phyloP scores from a whole-genome alignment of 2,888 invertebrate species.

The Nycteola revayana region DNA sequence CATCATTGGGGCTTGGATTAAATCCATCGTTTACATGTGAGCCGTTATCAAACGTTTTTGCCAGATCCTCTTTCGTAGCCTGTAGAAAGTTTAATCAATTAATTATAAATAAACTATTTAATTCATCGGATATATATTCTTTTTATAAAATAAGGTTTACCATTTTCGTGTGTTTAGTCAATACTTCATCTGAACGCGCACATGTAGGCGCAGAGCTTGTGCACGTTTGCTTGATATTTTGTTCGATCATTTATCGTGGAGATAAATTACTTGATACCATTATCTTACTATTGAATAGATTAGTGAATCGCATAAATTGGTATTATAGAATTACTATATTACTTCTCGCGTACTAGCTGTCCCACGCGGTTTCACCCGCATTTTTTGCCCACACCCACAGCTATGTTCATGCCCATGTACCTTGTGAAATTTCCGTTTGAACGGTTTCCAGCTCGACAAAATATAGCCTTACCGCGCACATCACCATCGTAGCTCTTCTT shows the following conservation, averaged over 20 bases:
- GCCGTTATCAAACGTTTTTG: conserved; percentile 31
- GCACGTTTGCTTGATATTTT: conserved; percentile 19
- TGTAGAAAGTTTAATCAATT: no score
- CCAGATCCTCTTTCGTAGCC: conserved; percentile 12
- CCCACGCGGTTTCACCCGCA: no score
- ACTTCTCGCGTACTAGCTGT: no score
- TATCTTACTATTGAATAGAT: conserved; percentile 24
- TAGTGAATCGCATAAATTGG: conserved; percentile 14
- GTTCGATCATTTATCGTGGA: conserved; percentile 19
- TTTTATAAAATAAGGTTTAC: conserved; percentile 13
- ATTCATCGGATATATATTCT: no score
- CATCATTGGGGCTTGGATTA: conserved; percentile 38
- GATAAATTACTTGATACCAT: conserved; percentile 27
- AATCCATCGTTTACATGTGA: conserved; percentile 36
- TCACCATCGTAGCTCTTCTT: no score
- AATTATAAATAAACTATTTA: no score
- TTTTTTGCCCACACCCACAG: no score
- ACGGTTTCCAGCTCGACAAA: no score
- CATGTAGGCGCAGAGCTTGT: conserved; percentile 25
- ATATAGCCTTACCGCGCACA: no score
- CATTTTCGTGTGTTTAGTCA: conserved; percentile 13
- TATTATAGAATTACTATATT: conserved; percentile 1
- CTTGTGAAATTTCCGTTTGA: no score
- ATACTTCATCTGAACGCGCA: conserved; percentile 12
- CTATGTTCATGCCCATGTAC: no score